A percentile compares a stretch with the other conserved stretches of the same genome.
Conservation (phyloP, 2,113 vertebrate genomes). For the Ancistrus triradiatus region DNA sequence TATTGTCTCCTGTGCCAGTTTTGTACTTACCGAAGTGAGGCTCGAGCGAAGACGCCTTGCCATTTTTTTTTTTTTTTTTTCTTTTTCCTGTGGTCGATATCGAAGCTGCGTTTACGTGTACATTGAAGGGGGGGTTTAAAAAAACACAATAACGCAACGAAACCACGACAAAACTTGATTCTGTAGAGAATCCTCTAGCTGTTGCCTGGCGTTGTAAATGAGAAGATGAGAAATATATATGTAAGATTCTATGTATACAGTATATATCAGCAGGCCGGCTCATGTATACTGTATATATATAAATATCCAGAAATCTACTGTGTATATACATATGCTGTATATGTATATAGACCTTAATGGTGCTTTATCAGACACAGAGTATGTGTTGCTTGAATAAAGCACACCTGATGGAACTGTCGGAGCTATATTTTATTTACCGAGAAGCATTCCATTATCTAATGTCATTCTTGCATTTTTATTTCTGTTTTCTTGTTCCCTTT, state of each 20-base stretch:
- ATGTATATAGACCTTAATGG: conserved; percentile 67
- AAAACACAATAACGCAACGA: too few species aligned
- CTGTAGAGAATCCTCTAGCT: conserved; percentile 99
- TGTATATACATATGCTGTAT: conserved; percentile 54
- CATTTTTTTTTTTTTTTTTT: conserved; percentile 32
- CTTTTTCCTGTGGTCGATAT: conserved; percentile 91
- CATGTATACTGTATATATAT: conserved; percentile 33
- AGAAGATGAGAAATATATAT: conserved; percentile 46
- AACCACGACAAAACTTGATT: conserved; percentile 99
- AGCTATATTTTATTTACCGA: conserved; percentile 92
- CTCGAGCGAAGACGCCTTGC: conserved; percentile 74
- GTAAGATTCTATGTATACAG: conserved; percentile 39
- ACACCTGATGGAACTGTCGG: conserved; percentile 96
- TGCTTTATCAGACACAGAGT: conserved; percentile 98
- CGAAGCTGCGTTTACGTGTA: conserved; percentile 99
- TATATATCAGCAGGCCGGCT: conserved; percentile 35
- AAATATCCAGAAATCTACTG: conserved; percentile 45
- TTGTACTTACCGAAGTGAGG: conserved; percentile 94
- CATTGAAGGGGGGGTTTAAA: conserved; percentile 80
- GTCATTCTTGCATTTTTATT: conserved; percentile 64
- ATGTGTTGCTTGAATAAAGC: conserved; percentile 98
- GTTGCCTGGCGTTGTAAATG: conserved; percentile 98
- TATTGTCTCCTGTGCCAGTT: conserved; percentile 98
- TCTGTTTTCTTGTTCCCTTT: conserved; percentile 53
- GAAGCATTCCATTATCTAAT: conserved; percentile 69